Percentiles rank a stretch among this genome's conserved stretches.
phyloP scores from a whole-genome alignment of 2,888 invertebrate species.

The Lepeophtheirus nordmannii region DNA sequence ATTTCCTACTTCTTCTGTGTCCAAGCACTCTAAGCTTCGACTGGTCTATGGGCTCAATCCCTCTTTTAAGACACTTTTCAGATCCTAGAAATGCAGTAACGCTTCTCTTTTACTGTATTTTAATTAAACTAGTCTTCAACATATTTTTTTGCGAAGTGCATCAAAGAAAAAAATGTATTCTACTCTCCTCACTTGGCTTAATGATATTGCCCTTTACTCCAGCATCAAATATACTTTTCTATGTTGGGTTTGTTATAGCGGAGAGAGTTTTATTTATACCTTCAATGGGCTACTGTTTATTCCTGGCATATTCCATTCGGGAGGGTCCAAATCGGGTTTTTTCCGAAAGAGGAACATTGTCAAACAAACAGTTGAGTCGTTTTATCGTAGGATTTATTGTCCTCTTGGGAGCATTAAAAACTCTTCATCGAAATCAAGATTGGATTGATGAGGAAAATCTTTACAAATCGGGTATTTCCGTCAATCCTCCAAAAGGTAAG shows the following conservation, averaged over 20 bases:
- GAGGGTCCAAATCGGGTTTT: background rate
- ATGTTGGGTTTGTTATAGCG: slow-evolving; percentile 94
- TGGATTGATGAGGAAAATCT: slow-evolving; percentile 86
- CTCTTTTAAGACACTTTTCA: slow-evolving; percentile 53
- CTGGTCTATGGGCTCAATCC: slow-evolving; percentile 96
- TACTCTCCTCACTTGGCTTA: slow-evolving; percentile 48
- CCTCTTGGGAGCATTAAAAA: slow-evolving; percentile 41
- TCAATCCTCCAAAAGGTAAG: slow-evolving; percentile 96
- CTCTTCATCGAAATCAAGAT: slow-evolving; percentile 65
- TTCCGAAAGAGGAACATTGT: background rate
- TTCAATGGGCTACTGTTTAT: slow-evolving; percentile 81
- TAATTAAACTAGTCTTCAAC: background rate
- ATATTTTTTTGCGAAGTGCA: background rate
- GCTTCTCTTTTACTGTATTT: slow-evolving; percentile 49
- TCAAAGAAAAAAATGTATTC: slow-evolving; percentile 37
- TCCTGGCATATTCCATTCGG: slow-evolving; percentile 57
- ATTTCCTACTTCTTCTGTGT: slow-evolving; percentile 68
- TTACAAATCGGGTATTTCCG: slow-evolving; percentile 70
- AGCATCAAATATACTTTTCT: slow-evolving; percentile 87
- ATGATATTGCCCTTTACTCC: slow-evolving; percentile 83
- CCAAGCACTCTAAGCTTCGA: slow-evolving; percentile 84
- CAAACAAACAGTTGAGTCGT: background rate
- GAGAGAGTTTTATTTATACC: slow-evolving; percentile 90
- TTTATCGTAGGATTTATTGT: slow-evolving; percentile 33
- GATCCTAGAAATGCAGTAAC: slow-evolving; percentile 66